These are phyloP conservation scores for Mycteria americana DNA, from an alignment of 2,797 vertebrate species.

Conservation along the genomic window DNA sequence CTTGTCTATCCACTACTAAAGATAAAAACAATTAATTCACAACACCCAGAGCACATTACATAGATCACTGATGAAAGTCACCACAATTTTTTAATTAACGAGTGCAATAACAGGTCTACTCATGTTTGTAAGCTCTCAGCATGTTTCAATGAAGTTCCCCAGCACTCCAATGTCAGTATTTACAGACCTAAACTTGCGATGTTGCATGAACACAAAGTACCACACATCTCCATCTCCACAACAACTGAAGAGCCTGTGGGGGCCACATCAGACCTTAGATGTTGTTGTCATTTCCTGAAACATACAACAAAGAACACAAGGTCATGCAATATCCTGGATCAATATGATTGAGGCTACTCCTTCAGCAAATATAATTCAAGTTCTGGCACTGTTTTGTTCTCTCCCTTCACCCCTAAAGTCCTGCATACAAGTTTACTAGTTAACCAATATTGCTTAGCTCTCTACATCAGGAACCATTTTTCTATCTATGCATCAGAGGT, in stretches of 20 bases:
- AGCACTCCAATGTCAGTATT: background rate
- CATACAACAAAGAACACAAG: background rate
- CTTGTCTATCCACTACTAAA: background rate
- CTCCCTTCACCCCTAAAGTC: background rate
- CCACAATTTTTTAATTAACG: background rate
- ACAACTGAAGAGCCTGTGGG: background rate
- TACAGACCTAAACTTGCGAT: background rate
- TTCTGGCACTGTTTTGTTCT: background rate
- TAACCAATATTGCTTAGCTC: background rate
- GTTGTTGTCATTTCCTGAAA: background rate
- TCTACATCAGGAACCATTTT: background rate
- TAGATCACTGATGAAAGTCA: background rate
- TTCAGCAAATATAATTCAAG: background rate
- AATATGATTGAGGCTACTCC: background rate
- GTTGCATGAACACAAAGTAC: background rate
- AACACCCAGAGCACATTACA: background rate
- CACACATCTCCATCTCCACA: background rate
- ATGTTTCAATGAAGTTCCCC: background rate
- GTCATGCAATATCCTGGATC: background rate
- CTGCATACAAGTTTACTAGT: background rate
- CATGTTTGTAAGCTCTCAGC: background rate
- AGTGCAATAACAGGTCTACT: background rate
- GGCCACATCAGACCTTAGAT: background rate
- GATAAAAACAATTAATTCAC: background rate
- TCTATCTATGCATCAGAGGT: background rate